Base-by-base conservation (phyloP, 2,797 vertebrate genomes). In the Avahi laniger region DNA sequence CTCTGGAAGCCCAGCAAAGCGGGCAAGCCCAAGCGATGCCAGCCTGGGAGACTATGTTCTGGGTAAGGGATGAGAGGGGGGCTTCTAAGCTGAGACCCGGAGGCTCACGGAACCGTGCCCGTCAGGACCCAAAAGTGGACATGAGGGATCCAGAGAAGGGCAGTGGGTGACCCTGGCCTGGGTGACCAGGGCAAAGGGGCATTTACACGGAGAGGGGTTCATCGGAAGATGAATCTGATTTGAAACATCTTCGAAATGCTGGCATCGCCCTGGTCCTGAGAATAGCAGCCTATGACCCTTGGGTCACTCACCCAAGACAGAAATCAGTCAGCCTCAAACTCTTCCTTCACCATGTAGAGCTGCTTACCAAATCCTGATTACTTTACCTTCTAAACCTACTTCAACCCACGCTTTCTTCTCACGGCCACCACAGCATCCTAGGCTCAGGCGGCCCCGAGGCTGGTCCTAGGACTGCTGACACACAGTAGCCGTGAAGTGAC, bases 371-470 rank as follows among this genome's bases (percentile, higher is more conserved):
- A 14, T 59, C 67, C 26, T 59, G 38, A 46, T 28, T 30, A 59
- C n/a, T 18, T 24, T 20, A 35, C 69, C 30, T 52, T 46, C 78
- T 38, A 18, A 59, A 78, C 70, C 18, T 41, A 59, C 35, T 93
- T 35, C 0, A 2, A 57, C 30, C 24, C 54, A 67, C 2, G 0
- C 20, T 52, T 11, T 65, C 70, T 72, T 15, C 18, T 20, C 15
- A n/a, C 0, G 11, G 50, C 17, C 48, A 48, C 59, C 0, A 2
- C 0, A 0, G 73, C n/a, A 2, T 35, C 6, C 8, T 26, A 2
- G 28, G 30, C 38, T 79, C 81, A 30, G 65, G 80, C 7, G 4
- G 0, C 18, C 28, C 41, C 2, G 0, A 7, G 0, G 30, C 41
- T 43, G 3, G 2, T 46, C 70, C 24, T 28, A 22, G 59, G 24